phyloP scores from a whole-genome alignment of 2,888 invertebrate species.

The Eupithecia vulgata region DNA sequence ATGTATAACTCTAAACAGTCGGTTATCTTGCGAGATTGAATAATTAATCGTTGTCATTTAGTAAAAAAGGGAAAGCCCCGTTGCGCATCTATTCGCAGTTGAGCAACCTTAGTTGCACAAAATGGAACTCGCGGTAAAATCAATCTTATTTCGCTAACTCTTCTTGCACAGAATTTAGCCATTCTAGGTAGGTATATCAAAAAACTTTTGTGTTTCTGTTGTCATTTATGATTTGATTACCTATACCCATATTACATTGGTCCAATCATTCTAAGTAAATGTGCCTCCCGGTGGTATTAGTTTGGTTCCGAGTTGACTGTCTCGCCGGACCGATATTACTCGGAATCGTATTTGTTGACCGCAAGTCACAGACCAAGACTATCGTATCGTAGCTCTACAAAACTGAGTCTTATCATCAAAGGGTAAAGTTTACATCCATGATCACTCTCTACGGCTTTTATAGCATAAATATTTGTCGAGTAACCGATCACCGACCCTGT shows the following conservation, averaged over 20 bases:
- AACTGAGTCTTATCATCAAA: conserved; percentile 35
- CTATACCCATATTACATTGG: not conserved
- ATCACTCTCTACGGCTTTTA: conserved; percentile 54
- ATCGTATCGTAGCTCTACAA: conserved; percentile 16
- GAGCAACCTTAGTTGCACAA: too few relatives aligned
- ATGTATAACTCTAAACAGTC: not conserved
- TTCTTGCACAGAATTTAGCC: not conserved
- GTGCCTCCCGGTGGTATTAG: conserved; percentile 39
- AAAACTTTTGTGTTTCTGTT: not conserved
- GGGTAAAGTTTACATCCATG: conserved; percentile 30
- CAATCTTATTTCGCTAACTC: not conserved
- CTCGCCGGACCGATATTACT: conserved; percentile 44
- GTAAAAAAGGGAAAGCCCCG: too few relatives aligned
- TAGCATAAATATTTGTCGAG: conserved; percentile 72
- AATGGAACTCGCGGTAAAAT: too few relatives aligned
- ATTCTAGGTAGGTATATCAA: not conserved
- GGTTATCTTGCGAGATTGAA: not conserved
- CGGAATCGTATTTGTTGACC: conserved; percentile 70
- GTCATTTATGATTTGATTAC: not conserved
- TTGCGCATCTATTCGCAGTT: too few relatives aligned
- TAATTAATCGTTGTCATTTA: not conserved
- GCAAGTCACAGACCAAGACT: conserved; percentile 53
- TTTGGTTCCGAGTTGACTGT: conserved; percentile 43
- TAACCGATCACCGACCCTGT: conserved; percentile 70
- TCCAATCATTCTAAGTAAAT: conserved; percentile 42